Evolutionary conservation across 2,888 invertebrate species (phyloP), one percentile per base, ranked within the genome.

Genomic region (Pterostichus madidus): DNA sequence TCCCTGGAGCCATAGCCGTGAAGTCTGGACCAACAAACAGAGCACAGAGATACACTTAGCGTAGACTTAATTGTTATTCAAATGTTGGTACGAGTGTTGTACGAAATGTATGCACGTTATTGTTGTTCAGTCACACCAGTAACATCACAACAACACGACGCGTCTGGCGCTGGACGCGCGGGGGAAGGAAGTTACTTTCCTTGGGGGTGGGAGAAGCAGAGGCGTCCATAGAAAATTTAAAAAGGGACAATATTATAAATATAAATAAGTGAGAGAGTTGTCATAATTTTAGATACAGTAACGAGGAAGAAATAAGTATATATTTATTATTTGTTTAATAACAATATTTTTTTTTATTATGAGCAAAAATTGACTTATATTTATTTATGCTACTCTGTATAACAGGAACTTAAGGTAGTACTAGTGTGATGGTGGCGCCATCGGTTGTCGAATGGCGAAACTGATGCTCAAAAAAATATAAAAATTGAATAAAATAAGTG

Each of bases 11-110:
- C 8, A 31, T 13, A 32, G 32, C 32, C 13, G n/a, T 59, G 59
- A 17, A 59, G 32, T 64, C 35, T 32, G 32, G 56, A 35, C 46
- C 49, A 64, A 35, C 64, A 13, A 32, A 5, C 35, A 13, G 0
- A 64, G 11, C 32, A 49, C 49, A 49, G 8, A 49, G 49, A 49
- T 49, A 49, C 5, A 49, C 49, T 39, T 35, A 64, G n/a, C 11
- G 13, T 6, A 64, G 64, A 32, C 64, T 64, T 64, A 64, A 64
- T 64, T 64, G 64, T 64, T 64, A 64, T 64, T 64, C 64, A 64
- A 64, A 64, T 64, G 64, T 35, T 35, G 4, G 11, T 49, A 49
- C 1, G 49, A 49, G 49, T 64, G 32, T 64, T 64, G 64, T 64
- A 64, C 32, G 64, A 64, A 64, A 64, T 64, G 49, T n/a, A 49